Percentiles rank a stretch among this genome's conserved stretches.
phyloP scores from a whole-genome alignment of 1,140 invertebrate genomes.

The Pseudomyrmex concolor region DNA sequence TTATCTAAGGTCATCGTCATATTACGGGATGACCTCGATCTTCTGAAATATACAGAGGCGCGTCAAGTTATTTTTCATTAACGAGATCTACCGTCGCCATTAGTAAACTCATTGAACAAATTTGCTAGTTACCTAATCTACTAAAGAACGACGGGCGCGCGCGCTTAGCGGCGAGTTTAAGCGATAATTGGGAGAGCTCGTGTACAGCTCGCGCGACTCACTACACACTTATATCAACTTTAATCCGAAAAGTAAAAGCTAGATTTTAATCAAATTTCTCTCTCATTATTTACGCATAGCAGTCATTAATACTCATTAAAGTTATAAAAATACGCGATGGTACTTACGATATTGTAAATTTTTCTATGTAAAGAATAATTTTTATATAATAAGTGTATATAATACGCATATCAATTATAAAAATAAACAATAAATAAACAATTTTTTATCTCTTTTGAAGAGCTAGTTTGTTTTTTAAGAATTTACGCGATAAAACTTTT shows the following conservation, averaged over 20 bases:
- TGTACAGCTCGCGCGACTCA: conserved; percentile 32
- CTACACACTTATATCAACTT: conserved; percentile 55
- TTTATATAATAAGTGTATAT: neutral
- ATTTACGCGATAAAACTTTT: neutral
- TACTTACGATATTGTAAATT: neutral
- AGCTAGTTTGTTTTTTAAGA: neutral
- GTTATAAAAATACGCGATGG: neutral
- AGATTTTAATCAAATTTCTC: conserved; percentile 5
- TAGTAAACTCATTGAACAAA: conserved; percentile 59
- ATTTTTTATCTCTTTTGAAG: neutral
- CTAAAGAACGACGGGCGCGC: conserved; percentile 49
- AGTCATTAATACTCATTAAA: neutral
- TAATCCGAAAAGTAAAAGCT: conserved; percentile 7
- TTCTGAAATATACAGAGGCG: conserved; percentile 33
- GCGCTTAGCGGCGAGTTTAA: conserved; percentile 63
- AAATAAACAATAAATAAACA: no score
- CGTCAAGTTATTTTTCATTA: conserved; percentile 69
- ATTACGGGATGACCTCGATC: conserved; percentile 25
- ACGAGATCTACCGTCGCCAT: conserved; percentile 43
- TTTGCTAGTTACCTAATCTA: conserved; percentile 64
- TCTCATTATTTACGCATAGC: neutral
- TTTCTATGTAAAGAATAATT: neutral
- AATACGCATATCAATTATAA: neutral
- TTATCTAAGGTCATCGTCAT: conserved; percentile 63
- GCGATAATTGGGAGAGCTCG: conserved; percentile 70